Percentiles rank a stretch among this genome's conserved stretches.
phyloP scores from a whole-genome alignment of 2,888 invertebrate species.

The Apoda limacodes region DNA sequence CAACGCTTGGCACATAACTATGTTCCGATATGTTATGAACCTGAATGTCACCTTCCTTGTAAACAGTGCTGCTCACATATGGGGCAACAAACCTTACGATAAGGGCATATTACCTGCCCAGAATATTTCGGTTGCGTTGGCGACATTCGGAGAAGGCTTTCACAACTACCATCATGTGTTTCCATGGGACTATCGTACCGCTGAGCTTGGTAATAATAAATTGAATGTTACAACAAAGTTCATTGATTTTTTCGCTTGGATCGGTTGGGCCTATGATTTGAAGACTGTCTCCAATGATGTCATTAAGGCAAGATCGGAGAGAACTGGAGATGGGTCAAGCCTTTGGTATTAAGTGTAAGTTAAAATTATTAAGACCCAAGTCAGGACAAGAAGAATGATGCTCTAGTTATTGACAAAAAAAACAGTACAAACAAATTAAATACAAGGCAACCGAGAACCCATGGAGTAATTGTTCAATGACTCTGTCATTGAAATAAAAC shows the following conservation, averaged over 20 bases:
- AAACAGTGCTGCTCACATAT: constrained; percentile 73
- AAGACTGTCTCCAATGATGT: constrained; percentile 26
- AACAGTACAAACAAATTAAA: no score
- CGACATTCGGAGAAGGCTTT: constrained; percentile 35
- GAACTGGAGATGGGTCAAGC: constrained; percentile 29
- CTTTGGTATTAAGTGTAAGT: no score
- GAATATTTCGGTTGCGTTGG: constrained; percentile 22
- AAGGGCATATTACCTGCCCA: constrained; percentile 29
- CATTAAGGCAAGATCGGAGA: constrained; percentile 19
- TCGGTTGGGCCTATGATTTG: constrained; percentile 44
- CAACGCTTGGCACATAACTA: constrained; percentile 46
- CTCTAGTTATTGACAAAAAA: no score
- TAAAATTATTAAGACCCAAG: no score
- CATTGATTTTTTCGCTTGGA: constrained; percentile 33
- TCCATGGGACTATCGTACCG: constrained; percentile 40
- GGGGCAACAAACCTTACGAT: constrained; percentile 57
- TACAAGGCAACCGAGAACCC: no score
- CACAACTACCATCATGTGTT: constrained; percentile 41
- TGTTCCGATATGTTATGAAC: constrained; percentile 65
- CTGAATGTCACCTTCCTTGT: constrained; percentile 75
- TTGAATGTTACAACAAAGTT: constrained; percentile 29
- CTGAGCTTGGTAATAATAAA: constrained; percentile 30
- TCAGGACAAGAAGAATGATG: no score
- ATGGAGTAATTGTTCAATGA: no score
- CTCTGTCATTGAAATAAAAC: no score